Evolutionary conservation across 1,140 invertebrate genomes (phyloP), one percentile per base, ranked within the genome.

Genomic region (Drosophila mauritiana): DNA sequence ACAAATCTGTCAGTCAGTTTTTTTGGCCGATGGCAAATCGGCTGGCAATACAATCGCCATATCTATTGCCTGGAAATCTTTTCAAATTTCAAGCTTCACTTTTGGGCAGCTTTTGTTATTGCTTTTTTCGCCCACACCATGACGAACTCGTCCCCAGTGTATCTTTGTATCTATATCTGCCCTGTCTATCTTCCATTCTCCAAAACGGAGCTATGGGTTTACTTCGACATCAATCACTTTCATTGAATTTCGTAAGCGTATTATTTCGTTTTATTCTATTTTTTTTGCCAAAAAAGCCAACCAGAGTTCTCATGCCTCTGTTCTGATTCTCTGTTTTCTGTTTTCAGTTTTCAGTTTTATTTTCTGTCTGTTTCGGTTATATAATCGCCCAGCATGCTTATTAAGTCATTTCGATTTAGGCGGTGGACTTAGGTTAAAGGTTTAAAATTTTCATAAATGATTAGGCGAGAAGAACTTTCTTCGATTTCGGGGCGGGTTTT

Each of bases 211-310:
- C 80, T 75, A 63, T 17, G 73, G 63, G 51, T 76, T 70, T 49
- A 73, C 54, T 76, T 53, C 53, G 74, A 89, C 84, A 89, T 89
- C 85, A 89, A 89, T 89, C 84, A 89, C 84, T 89, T 89, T 89
- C 84, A 90, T 89, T 89, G 80, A 89, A 89, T 88, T 83, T 82
- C 68, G 76, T 83, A 88, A 86, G 64, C 45, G 54, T 61, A 67
- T 70, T 56, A 70, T 70, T 70, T 56, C 20, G 64, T 36, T 43
- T 43, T 22, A 20, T 63, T 43, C 17, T 57, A 6, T 22, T 13
- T 39, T 46, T 43, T n/a, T 3, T 40, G 34, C 42, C 45, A 49
- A 57, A 73, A 73, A 69, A 8, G 43, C 57, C 17, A 74, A 34
- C 48, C 55, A 57, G 17, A 72, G 20, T 55, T 70, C 63, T 68